Conservation (phyloP, 2,113 vertebrate species). For the Colius striatus region DNA sequence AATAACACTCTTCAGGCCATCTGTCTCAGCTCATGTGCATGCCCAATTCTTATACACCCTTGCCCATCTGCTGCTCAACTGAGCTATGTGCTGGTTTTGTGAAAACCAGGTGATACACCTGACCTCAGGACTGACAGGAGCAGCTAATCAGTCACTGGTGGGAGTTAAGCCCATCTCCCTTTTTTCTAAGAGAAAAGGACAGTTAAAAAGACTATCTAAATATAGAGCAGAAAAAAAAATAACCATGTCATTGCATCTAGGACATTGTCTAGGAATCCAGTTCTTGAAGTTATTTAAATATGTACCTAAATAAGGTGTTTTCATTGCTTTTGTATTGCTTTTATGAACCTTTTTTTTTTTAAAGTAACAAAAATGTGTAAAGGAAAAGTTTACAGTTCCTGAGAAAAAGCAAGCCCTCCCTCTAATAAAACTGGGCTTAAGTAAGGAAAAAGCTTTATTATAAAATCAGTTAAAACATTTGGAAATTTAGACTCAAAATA, state of each 20-base stretch:
- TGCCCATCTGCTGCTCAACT: conserved; percentile 45
- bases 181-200: conserved; percentile 35
- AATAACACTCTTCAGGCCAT: conserved; percentile 22
- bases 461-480: neutral
- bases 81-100: conserved; percentile 36
- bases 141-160: conserved; percentile 41
- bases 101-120: conserved; percentile 51
- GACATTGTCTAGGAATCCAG: conserved; percentile 43
- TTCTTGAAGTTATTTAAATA: conserved; percentile 52
- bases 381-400: neutral
- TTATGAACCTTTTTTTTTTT: neutral
- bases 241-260: conserved; percentile 66
- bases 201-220: conserved; percentile 45
- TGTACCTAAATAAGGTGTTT: conserved; percentile 21
- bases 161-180: conserved; percentile 45
- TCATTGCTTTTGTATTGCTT: neutral
- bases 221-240: conserved; percentile 35
- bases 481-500: neutral
- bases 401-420: neutral
- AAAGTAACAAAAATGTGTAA: neutral
- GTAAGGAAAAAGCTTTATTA: neutral
- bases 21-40: conserved; percentile 27
- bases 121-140: conserved; percentile 1
- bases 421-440: neutral
- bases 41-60: neutral